Conservation (phyloP, 2,888 invertebrate genomes). For the Acleris sparsana region DNA sequence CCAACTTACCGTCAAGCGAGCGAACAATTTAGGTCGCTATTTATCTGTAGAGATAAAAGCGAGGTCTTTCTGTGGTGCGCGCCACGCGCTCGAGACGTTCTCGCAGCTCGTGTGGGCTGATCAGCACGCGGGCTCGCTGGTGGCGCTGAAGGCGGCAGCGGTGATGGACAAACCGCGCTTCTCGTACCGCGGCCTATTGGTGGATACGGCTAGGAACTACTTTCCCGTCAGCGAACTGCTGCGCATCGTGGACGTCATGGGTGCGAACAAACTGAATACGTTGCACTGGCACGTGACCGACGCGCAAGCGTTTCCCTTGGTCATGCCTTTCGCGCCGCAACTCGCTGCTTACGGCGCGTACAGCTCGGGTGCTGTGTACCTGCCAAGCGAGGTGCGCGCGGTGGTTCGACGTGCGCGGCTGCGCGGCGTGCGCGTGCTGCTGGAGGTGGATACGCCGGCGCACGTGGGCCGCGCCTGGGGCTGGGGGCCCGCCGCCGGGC, state of each 20-base stretch:
- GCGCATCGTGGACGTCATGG: constrained; percentile 92
- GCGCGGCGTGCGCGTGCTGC: constrained; percentile 92
- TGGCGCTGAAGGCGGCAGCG: constrained; percentile 85
- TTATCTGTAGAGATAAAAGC: constrained; percentile 85
- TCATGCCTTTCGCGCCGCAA: constrained; percentile 88
- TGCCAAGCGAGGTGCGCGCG: constrained; percentile 86
- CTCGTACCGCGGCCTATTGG: constrained; percentile 91
- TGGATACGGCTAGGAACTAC: constrained; percentile 95
- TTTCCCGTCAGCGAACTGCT: constrained; percentile 88
- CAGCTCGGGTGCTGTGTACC: constrained; percentile 88
- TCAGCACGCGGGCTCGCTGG: constrained; percentile 81
- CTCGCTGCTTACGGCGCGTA: constrained; percentile 91
- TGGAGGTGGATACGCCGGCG: constrained; percentile 94
- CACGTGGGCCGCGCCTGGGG: constrained; percentile 92
- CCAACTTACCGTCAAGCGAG: constrained; percentile 81
- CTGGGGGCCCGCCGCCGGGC: constrained; percentile 86
- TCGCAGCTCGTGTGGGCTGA: constrained; percentile 91
- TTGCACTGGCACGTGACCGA: constrained; percentile 96
- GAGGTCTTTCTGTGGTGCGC: constrained; percentile 88
- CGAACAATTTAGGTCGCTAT: constrained; percentile 63
- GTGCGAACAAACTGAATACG: constrained; percentile 93
- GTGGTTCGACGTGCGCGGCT: constrained; percentile 89
- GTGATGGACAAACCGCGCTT: constrained; percentile 90
- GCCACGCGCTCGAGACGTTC: constrained; percentile 89
- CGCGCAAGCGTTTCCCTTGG: constrained; percentile 94